These are phyloP conservation scores for Pseudorhombus dupliciocellatus DNA, from an alignment of 2,113 vertebrate species.

Conservation along the genomic window DNA sequence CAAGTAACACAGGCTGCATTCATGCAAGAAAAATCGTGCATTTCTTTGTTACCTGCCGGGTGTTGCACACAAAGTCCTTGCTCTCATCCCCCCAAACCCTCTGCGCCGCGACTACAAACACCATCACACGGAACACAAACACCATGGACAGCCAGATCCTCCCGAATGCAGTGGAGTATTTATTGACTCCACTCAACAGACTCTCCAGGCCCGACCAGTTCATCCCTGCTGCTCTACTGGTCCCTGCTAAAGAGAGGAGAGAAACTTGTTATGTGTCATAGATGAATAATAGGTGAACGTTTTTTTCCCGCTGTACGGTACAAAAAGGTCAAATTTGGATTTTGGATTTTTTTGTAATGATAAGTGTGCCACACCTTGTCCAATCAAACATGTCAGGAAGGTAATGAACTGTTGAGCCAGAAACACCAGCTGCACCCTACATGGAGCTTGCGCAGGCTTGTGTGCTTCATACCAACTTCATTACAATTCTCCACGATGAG, in stretches of 20 bases:
- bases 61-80: constrained; percentile 96
- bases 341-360: not conserved
- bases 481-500: not conserved
- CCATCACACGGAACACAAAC: constrained; percentile 91
- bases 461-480: not conserved
- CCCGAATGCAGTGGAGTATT: constrained; percentile 92
- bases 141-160: constrained; percentile 96
- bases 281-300: not conserved
- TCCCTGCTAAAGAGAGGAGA: constrained; percentile 2
- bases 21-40: too few relatives aligned
- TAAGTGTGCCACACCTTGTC: not conserved
- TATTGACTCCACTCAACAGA: constrained; percentile 90
- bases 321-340: not conserved
- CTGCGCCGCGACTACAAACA: constrained; percentile 94
- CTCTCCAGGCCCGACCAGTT: constrained; percentile 88
- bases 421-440: not conserved
- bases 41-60: constrained; percentile 80
- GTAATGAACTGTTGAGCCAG: not conserved
- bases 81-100: constrained; percentile 92
- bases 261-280: not conserved
- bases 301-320: not conserved
- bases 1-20: not conserved
- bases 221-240: constrained; percentile 67
- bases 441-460: constrained; percentile 12
- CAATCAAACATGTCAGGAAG: not conserved